Evolutionary conservation across 2,797 vertebrate species (phyloP).

Genomic region (Notolabrus celidotus): DNA sequence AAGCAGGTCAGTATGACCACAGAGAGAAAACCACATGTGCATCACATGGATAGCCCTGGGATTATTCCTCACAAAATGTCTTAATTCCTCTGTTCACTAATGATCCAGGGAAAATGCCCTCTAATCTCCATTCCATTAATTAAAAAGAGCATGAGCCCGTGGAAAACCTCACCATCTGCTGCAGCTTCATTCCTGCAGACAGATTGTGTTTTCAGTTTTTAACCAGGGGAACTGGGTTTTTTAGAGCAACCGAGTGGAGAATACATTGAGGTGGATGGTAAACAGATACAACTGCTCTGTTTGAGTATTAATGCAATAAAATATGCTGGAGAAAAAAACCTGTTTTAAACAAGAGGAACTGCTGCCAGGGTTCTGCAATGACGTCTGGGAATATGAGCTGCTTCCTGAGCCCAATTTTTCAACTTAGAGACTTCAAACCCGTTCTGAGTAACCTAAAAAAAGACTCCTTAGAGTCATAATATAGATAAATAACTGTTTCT

Average conservation of each 20-base stretch:
- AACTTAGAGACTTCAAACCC: constrained; percentile 34
- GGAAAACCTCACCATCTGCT: constrained; percentile 86
- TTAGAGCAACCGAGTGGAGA: constrained; percentile 55
- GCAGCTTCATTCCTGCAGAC: constrained; percentile 80
- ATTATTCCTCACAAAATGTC: constrained; percentile 88
- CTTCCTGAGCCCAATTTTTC: constrained; percentile 35
- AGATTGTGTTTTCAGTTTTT: constrained; percentile 82
- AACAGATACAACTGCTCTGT: constrained; percentile 61
- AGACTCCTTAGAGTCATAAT: too few species aligned
- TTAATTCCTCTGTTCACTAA: constrained; percentile 89
- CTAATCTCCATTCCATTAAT: constrained; percentile 89
- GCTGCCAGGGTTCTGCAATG: constrained; percentile 9
- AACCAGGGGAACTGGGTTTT: constrained; percentile 70
- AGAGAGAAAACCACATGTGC: constrained; percentile 81
- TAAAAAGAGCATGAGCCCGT: constrained; percentile 86
- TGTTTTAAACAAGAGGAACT: constrained; percentile 38
- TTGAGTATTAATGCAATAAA: constrained; percentile 38
- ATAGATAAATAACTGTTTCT: not conserved
- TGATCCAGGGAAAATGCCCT: constrained; percentile 86
- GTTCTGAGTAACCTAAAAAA: not conserved
- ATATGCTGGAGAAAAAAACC: constrained; percentile 25
- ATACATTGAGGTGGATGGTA: constrained; percentile 59
- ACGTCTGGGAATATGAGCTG: constrained; percentile 34
- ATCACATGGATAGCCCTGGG: constrained; percentile 81
- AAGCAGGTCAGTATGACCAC: constrained; percentile 83